Base-by-base conservation (phyloP, 2,888 invertebrate species). In the Synanthedon andrenaeformis region DNA sequence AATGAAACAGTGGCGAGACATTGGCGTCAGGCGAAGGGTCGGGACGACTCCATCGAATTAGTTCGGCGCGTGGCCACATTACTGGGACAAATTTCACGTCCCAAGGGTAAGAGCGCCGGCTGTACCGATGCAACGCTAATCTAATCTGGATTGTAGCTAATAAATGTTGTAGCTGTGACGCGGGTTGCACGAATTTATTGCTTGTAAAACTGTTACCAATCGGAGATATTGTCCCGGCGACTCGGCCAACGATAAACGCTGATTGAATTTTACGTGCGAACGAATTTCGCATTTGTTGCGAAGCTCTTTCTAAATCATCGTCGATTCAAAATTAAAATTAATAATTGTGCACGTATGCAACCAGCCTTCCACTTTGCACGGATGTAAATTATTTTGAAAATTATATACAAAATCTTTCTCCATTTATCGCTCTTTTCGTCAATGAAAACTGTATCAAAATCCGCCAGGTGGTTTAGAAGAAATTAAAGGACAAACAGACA, bases 201-300 rank as follows among this genome's bases (percentile, higher is more conserved):
- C 86, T 85, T 85, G 85, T 84, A 86, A 86, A 87, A 86, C 85
- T 87, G 84, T 86, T 85, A 84, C 84, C 84, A 86, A 87, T 86
- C 82, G 85, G 66, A 74, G 79, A 75, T 77, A 84, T 80, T 76
- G 82, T 73, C 69, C 66, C 76, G 75, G 74, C 79, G 79, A 64
- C 63, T 49, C 17, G 28, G 28, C 69, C 63, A 68, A 73, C 72
- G 72, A 69, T 70, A 65, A 69, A 70, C 67, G 67, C 68, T 77
- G 78, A 86, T 86, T 86, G 82, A 85, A 85, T 84, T 84, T 83
- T 74, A 74, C 79, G 74, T 77, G 72, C 72, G 72, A 75, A 69
- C 78, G 76, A 67, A 67, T 74, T 70, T n/a, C 23, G 17, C 12
- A 49, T 17, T 49, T 49, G 17, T 13, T 49, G 13, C 45, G 6